Percentiles rank a stretch among this genome's conserved stretches.
Evolutionary conservation across 2,113 vertebrate species (phyloP).

Genomic region (Epinephelus cyanopodus): DNA sequence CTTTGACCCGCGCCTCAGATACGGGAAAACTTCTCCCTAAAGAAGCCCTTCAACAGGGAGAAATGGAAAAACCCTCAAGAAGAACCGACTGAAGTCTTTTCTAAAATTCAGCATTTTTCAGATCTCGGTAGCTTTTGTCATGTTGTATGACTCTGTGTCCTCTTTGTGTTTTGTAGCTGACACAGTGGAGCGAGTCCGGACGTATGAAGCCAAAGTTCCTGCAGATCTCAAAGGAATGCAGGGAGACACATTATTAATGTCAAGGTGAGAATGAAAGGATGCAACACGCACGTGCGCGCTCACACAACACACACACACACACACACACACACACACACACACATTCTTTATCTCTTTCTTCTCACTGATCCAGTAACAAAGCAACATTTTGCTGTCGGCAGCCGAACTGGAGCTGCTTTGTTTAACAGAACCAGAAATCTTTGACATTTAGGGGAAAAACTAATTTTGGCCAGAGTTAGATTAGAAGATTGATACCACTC

Average conservation of each 20-base stretch:
- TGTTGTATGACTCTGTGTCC: conserved; percentile 4
- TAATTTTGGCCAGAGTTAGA: not conserved
- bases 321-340: not conserved
- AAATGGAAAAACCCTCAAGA: no score
- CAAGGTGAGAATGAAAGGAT: conserved; percentile 30
- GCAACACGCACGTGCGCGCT: not conserved
- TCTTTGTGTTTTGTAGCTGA: conserved; percentile 38
- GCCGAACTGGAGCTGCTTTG: not conserved
- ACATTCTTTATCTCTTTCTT: not conserved
- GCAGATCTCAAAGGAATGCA: conserved; percentile 38
- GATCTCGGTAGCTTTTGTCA: not conserved
- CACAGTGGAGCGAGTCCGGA: conserved; percentile 4
- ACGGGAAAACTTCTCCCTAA: no score
- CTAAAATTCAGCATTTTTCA: not conserved
- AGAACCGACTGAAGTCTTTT: not conserved
- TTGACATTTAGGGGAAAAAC: not conserved
- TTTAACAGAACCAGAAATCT: not conserved
- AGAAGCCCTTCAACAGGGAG: no score
- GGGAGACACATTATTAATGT: conserved; percentile 43
- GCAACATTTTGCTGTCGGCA: conserved; percentile 12
- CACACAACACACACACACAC: conserved; percentile 7
- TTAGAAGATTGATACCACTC: not conserved
- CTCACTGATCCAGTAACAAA: conserved; percentile 9
- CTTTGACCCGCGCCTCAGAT: no score
- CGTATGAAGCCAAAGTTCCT: not conserved